These are phyloP conservation scores for Empis livida DNA, from an alignment of 2,888 invertebrate species.

Conservation along the genomic window DNA sequence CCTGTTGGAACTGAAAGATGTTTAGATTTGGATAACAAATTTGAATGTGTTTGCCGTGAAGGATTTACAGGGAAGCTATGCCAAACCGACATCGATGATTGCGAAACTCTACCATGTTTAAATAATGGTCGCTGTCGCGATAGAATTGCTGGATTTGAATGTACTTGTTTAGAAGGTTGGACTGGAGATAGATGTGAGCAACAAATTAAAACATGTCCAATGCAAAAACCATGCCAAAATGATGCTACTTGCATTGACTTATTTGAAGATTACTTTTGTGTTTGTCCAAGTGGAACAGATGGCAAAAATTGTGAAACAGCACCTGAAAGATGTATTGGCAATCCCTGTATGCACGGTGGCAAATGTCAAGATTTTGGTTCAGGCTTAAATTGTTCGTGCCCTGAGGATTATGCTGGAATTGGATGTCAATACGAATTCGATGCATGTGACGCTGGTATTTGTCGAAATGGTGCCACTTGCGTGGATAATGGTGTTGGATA, in stretches of 20 bases:
- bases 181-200: slow-evolving; percentile 71
- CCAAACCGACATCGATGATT: slow-evolving; percentile 79
- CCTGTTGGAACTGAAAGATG: slow-evolving; percentile 83
- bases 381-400: slow-evolving; percentile 86
- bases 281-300: slow-evolving; percentile 86
- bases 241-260: slow-evolving; percentile 82
- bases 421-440: slow-evolving; percentile 92
- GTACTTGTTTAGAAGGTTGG: slow-evolving; percentile 77
- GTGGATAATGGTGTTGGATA: slow-evolving; percentile 75
- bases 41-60: slow-evolving; percentile 74
- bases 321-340: slow-evolving; percentile 58
- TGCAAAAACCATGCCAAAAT: slow-evolving; percentile 77
- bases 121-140: slow-evolving; percentile 84
- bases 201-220: slow-evolving; percentile 75
- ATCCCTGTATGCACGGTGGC: slow-evolving; percentile 90
- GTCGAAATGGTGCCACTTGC: slow-evolving; percentile 87
- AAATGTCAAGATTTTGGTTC: slow-evolving; percentile 93
- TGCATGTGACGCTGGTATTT: slow-evolving; percentile 79
- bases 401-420: slow-evolving; percentile 70
- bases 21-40: slow-evolving; percentile 77
- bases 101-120: slow-evolving; percentile 69
- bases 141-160: slow-evolving; percentile 70
- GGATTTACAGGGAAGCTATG: slow-evolving; percentile 78
- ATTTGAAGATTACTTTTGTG: slow-evolving; percentile 52
- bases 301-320: slow-evolving; percentile 96